These are phyloP conservation scores for Eledone cirrhosa DNA, from an alignment of 2,888 invertebrate genomes.

Conservation along the genomic window DNA sequence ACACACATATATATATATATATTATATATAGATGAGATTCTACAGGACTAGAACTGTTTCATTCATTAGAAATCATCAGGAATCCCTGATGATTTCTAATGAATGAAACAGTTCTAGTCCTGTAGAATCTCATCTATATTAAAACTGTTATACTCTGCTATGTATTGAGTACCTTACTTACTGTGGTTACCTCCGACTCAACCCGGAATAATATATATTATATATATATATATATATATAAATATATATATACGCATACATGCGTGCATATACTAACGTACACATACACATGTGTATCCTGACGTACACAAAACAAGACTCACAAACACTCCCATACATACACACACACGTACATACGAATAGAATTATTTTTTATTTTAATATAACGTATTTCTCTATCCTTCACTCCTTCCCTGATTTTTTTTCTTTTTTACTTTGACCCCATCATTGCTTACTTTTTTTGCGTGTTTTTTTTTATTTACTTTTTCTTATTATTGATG, in stretches of 20 bases:
- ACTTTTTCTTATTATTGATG: not conserved
- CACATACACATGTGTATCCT: not conserved
- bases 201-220: too few relatives aligned
- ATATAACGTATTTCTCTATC: not conserved
- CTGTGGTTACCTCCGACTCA: too few relatives aligned
- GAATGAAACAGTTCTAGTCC: too few relatives aligned
- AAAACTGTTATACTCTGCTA: too few relatives aligned
- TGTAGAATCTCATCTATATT: too few relatives aligned
- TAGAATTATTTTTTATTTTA: not conserved
- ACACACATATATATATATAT: too few relatives aligned
- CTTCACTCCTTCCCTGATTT: not conserved
- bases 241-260: not conserved
- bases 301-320: not conserved
- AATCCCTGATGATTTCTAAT: too few relatives aligned
- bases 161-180: too few relatives aligned
- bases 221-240: not conserved
- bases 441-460: not conserved
- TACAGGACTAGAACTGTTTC: too few relatives aligned
- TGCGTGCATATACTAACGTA: not conserved
- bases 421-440: not conserved
- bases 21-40: too few relatives aligned
- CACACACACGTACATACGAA: not conserved
- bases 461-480: not conserved
- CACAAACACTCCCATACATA: not conserved
- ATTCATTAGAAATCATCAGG: too few relatives aligned